These are phyloP conservation scores for Leptocoma aspasia DNA, from an alignment of 2,113 vertebrate species.

Conservation along the genomic window DNA sequence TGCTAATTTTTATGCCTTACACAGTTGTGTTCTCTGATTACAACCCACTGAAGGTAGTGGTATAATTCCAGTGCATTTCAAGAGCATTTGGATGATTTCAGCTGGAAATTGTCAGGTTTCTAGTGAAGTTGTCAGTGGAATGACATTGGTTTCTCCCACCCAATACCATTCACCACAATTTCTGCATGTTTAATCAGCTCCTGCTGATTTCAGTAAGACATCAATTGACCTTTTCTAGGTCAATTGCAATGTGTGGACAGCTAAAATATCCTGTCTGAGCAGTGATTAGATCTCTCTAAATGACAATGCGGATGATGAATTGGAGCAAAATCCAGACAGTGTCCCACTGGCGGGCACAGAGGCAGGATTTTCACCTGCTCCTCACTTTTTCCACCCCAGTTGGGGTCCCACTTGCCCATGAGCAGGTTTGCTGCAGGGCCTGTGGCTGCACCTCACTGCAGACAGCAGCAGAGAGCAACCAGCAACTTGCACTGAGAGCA, in stretches of 20 bases:
- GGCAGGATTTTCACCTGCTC: background rate
- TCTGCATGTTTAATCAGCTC: constrained; percentile 20
- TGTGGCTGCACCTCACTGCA: background rate
- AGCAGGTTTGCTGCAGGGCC: rapidly evolving
- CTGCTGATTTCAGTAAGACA: background rate
- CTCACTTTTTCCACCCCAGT: background rate
- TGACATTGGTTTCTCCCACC: constrained; percentile 7
- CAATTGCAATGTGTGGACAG: constrained; percentile 6
- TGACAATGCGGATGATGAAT: background rate
- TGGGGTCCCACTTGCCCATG: background rate
- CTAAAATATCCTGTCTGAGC: constrained; percentile 15
- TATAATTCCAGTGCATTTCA: background rate
- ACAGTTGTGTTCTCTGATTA: background rate
- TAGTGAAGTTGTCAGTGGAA: background rate
- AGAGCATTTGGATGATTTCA: background rate
- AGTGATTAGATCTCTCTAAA: background rate
- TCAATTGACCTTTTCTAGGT: constrained; percentile 43
- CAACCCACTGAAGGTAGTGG: background rate
- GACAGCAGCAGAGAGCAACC: background rate
- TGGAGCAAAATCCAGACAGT: background rate
- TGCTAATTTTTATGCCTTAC: background rate
- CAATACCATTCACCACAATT: background rate
- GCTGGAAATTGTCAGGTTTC: background rate
- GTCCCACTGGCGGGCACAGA: background rate
- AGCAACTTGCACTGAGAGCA: background rate